These are phyloP conservation scores for Otocyon megalotis DNA, from an alignment of 2,113 vertebrate species.

Conservation along the genomic window DNA sequence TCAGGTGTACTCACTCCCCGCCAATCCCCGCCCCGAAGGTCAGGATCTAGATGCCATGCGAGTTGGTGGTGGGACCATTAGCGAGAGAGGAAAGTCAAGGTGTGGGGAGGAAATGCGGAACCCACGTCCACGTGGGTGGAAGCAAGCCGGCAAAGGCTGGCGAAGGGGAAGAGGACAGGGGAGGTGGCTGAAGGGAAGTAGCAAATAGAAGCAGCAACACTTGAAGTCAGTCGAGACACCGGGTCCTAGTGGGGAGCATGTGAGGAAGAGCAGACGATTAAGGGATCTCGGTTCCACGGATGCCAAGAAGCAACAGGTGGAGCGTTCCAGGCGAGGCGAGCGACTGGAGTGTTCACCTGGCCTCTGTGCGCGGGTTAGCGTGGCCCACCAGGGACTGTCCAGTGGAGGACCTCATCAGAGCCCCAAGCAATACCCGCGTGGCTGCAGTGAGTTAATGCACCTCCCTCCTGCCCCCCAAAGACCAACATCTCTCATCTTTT, in stretches of 20 bases:
- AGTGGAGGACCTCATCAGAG: constrained; percentile 70
- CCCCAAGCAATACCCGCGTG: not conserved
- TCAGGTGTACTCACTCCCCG: not conserved
- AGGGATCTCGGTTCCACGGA: not conserved
- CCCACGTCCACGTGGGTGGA: not conserved
- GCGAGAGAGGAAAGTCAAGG: not conserved
- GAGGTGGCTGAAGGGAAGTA: not conserved
- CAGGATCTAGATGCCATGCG: not conserved
- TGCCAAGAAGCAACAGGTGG: constrained; percentile 6
- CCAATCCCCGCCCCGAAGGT: rapidly evolving
- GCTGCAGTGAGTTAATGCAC: constrained; percentile 47
- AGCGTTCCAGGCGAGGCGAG: not conserved
- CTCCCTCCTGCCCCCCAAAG: not conserved
- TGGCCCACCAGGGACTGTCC: not conserved
- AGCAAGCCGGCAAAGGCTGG: constrained; percentile 4
- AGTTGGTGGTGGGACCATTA: not conserved
- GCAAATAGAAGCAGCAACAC: not conserved
- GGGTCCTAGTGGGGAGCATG: not conserved
- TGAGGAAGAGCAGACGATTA: not conserved
- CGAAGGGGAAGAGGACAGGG: not conserved
- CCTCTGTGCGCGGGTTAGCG: constrained; percentile 45
- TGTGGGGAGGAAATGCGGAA: not conserved
- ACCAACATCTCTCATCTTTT: constrained; percentile 27
- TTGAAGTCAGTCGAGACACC: not conserved
- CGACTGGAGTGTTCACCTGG: constrained; percentile 58